Evolutionary conservation across 1,140 invertebrate species (phyloP).

Genomic region (Bacillus rossius): DNA sequence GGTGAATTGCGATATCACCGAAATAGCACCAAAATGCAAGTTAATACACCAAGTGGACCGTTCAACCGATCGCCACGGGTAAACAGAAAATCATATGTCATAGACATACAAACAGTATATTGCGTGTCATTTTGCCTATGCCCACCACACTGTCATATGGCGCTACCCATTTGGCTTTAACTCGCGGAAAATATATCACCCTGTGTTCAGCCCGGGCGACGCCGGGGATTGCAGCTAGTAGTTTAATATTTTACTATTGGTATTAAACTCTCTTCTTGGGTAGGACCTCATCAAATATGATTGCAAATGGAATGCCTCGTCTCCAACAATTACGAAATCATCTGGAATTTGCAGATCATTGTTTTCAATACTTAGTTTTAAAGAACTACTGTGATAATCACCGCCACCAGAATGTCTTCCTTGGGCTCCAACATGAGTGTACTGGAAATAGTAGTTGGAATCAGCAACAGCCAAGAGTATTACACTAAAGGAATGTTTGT

Average conservation of each 20-base stretch:
- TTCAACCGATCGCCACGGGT: too few relatives aligned
- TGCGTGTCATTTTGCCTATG: too few relatives aligned
- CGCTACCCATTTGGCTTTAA: too few relatives aligned
- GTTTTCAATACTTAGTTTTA: conserved; percentile 15
- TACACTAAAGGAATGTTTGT: conserved; percentile 35
- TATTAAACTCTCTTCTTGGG: conserved; percentile 15
- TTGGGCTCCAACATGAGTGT: conserved; percentile 34
- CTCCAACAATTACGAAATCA: conserved; percentile 35
- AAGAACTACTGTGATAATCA: conserved; percentile 23
- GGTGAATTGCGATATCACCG: too few relatives aligned
- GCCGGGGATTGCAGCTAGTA: too few relatives aligned
- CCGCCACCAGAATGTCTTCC: conserved; percentile 33
- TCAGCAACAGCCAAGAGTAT: conserved; percentile 36
- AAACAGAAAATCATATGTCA: too few relatives aligned
- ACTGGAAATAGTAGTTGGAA: conserved; percentile 37
- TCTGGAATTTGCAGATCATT: conserved; percentile 23
- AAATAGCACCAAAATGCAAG: too few relatives aligned
- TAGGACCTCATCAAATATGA: conserved; percentile 39
- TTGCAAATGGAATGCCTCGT: conserved; percentile 39
- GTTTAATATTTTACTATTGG: conserved; percentile 36
- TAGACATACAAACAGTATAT: too few relatives aligned
- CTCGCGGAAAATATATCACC: too few relatives aligned
- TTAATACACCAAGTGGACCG: too few relatives aligned
- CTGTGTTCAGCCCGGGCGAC: too few relatives aligned
- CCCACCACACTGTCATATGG: too few relatives aligned